Evolutionary conservation across 2,797 vertebrate species (phyloP), one percentile per base, ranked within the genome.

Genomic region (Acanthurus lineatus): DNA sequence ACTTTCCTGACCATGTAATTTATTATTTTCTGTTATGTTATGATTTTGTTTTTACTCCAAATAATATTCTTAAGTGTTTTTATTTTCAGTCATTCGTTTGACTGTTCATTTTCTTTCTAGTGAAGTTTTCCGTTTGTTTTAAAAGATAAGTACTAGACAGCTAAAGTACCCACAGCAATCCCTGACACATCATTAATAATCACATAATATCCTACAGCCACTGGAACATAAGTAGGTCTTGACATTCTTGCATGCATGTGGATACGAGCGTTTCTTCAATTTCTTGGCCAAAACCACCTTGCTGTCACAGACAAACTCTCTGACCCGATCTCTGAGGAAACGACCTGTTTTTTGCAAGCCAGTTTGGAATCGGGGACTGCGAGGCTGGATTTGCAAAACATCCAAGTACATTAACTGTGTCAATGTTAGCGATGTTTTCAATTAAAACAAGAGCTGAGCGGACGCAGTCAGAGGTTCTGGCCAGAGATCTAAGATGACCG

Each of bases 401-500:
- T 89, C 78, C 86, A 87, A 91, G 88, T 87, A 81, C 92, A 93
- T 91, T 94, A 94, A 91, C 91, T 91, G 88, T 90, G 92, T 94
- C 92, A 93, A 92, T 86, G 93, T 94, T 92, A 91, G 91, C 88
- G 70, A 86, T 93, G 90, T 94, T 95, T 95, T 94, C 90, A 93
- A 93, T 95, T 92, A 94, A 93, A 94, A 93, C 88, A 86, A 89
- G 84, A 93, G 91, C 88, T 82, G 87, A 87, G 82, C 74, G 84
- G 91, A 76, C 81, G 70, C 90, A 93, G 88, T 91, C 88, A 79
- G 86, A 80, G 86, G 82, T 83, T 83, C 92, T 92, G 91, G 88
- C 87, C 83, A 54, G 73, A 91, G 90, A 91, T 92, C 86, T 88
- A 48, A 94, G 87, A 81, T 80, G 89, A 86, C 80, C 73, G 35